Conservation (phyloP, 2,797 vertebrate genomes). For the Pantherophis alleghaniensis region DNA sequence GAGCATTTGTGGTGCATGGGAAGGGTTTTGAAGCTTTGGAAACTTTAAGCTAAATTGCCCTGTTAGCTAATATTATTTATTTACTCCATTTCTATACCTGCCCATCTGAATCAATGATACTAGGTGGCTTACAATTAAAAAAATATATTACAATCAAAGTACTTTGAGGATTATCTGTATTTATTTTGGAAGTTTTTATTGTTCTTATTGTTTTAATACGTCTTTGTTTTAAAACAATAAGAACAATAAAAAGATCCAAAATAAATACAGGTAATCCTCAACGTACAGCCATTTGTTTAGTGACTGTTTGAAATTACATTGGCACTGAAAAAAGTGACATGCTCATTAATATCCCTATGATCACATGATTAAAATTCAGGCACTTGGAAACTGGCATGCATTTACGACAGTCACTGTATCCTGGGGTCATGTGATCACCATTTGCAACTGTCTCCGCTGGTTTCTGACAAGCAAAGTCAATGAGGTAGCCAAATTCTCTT, state of each 20-base stretch:
- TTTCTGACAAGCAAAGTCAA: background rate
- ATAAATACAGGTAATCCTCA: background rate
- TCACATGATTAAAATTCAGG: background rate
- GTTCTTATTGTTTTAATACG: too few relatives aligned
- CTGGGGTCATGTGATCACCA: background rate
- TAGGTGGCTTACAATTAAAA: background rate
- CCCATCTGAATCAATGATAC: background rate
- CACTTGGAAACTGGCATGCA: background rate
- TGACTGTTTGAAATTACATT: background rate
- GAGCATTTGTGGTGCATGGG: background rate
- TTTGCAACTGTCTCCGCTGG: background rate
- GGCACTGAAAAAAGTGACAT: background rate
- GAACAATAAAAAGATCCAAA: background rate
- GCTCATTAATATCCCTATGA: background rate
- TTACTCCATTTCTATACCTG: background rate
- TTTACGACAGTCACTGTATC: background rate
- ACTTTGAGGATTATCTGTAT: too few relatives aligned
- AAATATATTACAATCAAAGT: background rate
- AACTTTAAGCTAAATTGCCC: background rate
- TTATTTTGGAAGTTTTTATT: too few relatives aligned
- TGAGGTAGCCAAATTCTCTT: background rate
- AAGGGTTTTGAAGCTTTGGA: background rate
- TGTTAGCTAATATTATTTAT: background rate
- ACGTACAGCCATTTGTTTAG: background rate
- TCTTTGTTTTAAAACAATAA: background rate